Evolutionary conservation across 2,797 vertebrate species (phyloP), one percentile per base, ranked within the genome.

Genomic region (Neomorphus geoffroyi): DNA sequence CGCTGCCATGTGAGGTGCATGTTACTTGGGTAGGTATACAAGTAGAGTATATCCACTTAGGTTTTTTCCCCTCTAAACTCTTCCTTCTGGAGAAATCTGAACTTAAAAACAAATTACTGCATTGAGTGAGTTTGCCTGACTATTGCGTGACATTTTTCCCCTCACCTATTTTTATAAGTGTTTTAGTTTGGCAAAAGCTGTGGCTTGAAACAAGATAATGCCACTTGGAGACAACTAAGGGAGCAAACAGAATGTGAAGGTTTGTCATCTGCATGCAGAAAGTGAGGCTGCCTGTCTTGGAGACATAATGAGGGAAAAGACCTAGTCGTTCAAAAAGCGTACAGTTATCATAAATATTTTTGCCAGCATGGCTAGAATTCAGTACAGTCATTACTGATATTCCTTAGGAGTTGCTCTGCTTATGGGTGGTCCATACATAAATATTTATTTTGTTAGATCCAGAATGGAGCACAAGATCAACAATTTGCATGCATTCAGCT

Each of bases 361-460:
- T 92, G 88, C 94, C 90, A 79, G 28, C 43, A 5, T 57, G 62
- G 75, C 88, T 82, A 9, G 35, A 87, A 96, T 58, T 87, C 93
- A 74, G 71, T 84, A 54, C 66, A 78, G 87, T 96, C 96, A 81
- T 95, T 92, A 57, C 57, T 95, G 80, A 88, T 81, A n/a, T 94
- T 95, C 84, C 90, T 94, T 95, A 45, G 75, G 86, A 91, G 94
- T 92, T 92, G 73, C 93, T 95, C 41, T 64, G 87, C 39, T 48
- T 90, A 84, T 92, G 94, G 95, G 96, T 97, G 96, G 97, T 96
- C 95, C 92, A 72, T 92, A 28, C 56, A 16, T 97, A 98, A 98
- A 98, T 98, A 97, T 98, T 98, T 98, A 95, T 91, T 95, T 94
- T 81, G 70, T 87, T 94, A 92, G 78, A 23, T 93, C 73, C 93